Conservation (phyloP, 2,888 invertebrate genomes). For the Pristionchus fissidentatus region DNA sequence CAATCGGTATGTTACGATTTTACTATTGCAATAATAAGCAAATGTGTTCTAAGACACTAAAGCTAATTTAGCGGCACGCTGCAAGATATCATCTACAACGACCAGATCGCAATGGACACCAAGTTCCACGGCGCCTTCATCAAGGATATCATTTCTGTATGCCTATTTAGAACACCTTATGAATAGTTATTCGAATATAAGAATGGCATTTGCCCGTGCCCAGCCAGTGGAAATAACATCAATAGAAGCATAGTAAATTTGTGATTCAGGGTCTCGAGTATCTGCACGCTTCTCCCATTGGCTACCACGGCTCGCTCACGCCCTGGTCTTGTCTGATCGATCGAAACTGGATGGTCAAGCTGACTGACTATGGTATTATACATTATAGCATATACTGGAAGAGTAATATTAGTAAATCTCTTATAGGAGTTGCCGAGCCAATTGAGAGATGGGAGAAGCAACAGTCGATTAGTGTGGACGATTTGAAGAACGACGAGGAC, state of each 20-base stretch:
- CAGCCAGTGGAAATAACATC: no score
- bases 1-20: conserved; percentile 57
- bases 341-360: conserved; percentile 67
- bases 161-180: background rate
- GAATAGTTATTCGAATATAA: background rate
- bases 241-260: no score
- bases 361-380: conserved; percentile 63
- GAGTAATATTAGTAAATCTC: no score
- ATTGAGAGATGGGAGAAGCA: conserved; percentile 73
- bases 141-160: conserved; percentile 62
- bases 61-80: conserved; percentile 51
- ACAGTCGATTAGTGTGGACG: conserved; percentile 63
- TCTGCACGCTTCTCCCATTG: conserved; percentile 63
- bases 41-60: background rate
- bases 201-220: conserved; percentile 3
- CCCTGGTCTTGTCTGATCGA: conserved; percentile 67
- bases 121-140: conserved; percentile 68
- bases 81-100: conserved; percentile 66
- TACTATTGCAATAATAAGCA: background rate
- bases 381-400: background rate
- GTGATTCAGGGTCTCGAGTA: conserved; percentile 63
- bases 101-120: conserved; percentile 56
- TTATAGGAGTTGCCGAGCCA: conserved; percentile 66
- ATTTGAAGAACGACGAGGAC: conserved; percentile 65
- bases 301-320: conserved; percentile 65